phyloP scores from a whole-genome alignment of 2,888 invertebrate species.

The Meghimatium bilineatum region DNA sequence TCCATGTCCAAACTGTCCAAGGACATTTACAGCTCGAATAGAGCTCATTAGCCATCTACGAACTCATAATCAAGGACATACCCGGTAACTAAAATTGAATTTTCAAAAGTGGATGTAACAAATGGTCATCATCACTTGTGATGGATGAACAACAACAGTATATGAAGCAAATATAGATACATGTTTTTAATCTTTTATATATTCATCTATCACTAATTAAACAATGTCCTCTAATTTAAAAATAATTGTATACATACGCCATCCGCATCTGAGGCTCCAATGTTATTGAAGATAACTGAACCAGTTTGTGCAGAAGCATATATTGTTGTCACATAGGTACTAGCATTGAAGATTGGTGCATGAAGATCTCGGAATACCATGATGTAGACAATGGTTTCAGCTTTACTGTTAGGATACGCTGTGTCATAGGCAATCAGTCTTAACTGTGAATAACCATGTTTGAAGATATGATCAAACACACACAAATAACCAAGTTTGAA shows the following conservation, averaged over 20 bases:
- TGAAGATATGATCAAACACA: no score
- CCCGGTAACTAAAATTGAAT: no score
- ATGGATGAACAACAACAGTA: no score
- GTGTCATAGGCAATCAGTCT: conserved; percentile 56
- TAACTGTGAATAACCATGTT: conserved; percentile 41
- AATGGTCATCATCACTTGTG: no score
- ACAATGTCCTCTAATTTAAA: neutral
- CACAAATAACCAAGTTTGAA: no score
- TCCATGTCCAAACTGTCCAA: no score
- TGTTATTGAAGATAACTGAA: conserved; percentile 48
- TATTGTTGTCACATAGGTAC: conserved; percentile 54
- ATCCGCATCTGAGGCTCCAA: conserved; percentile 59
- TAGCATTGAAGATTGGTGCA: conserved; percentile 52
- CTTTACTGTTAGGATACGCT: conserved; percentile 59
- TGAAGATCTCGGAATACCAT: conserved; percentile 60
- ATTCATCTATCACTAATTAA: neutral
- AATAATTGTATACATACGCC: conserved; percentile 50
- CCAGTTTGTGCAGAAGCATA: conserved; percentile 56
- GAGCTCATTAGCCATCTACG: no score
- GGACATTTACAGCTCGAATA: no score
- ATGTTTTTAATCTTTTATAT: no score
- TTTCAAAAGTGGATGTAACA: no score
- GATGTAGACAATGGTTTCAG: conserved; percentile 61
- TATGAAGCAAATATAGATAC: no score
- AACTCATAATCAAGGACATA: no score